phyloP scores from a whole-genome alignment of 1,140 invertebrate genomes.

The Mylabris phalerata region DNA sequence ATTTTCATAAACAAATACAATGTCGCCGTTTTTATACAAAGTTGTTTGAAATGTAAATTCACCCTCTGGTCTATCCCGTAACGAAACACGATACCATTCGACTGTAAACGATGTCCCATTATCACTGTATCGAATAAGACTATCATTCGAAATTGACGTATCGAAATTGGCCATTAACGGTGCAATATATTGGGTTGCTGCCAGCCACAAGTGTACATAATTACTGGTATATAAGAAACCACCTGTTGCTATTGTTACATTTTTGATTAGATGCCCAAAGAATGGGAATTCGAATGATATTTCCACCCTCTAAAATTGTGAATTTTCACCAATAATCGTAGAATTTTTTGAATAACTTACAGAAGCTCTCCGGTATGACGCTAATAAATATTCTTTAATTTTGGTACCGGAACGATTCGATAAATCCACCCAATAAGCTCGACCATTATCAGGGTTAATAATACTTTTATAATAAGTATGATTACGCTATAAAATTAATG shows the following conservation, averaged over 20 bases:
- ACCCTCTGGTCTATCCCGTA: slow-evolving; percentile 67
- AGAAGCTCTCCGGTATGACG: slow-evolving; percentile 79
- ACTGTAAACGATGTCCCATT: slow-evolving; percentile 88
- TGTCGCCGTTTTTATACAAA: slow-evolving; percentile 79
- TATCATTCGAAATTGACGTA: slow-evolving; percentile 70
- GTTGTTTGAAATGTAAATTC: slow-evolving; percentile 85
- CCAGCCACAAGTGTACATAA: slow-evolving; percentile 94
- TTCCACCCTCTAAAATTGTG: slow-evolving; percentile 64
- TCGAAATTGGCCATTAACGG: slow-evolving; percentile 99
- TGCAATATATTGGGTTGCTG: slow-evolving; percentile 97
- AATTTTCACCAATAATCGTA: neutral
- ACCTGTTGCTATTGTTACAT: slow-evolving; percentile 95
- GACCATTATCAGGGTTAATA: slow-evolving; percentile 49
- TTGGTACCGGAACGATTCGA: slow-evolving; percentile 50
- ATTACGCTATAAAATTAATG: slow-evolving; percentile 49
- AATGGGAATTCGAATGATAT: slow-evolving; percentile 88
- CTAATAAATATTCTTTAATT: slow-evolving; percentile 67
- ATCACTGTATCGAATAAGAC: slow-evolving; percentile 77
- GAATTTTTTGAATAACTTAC: slow-evolving; percentile 51
- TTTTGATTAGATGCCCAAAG: slow-evolving; percentile 85
- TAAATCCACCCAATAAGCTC: slow-evolving; percentile 67
- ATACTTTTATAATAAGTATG: slow-evolving; percentile 76
- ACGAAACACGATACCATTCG: slow-evolving; percentile 83
- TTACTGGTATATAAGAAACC: slow-evolving; percentile 96
- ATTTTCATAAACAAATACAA: slow-evolving; percentile 84